Percentiles rank a stretch among this genome's conserved stretches.
Evolutionary conservation across 2,113 vertebrate genomes (phyloP).

Genomic region (Menidia beryllina): DNA sequence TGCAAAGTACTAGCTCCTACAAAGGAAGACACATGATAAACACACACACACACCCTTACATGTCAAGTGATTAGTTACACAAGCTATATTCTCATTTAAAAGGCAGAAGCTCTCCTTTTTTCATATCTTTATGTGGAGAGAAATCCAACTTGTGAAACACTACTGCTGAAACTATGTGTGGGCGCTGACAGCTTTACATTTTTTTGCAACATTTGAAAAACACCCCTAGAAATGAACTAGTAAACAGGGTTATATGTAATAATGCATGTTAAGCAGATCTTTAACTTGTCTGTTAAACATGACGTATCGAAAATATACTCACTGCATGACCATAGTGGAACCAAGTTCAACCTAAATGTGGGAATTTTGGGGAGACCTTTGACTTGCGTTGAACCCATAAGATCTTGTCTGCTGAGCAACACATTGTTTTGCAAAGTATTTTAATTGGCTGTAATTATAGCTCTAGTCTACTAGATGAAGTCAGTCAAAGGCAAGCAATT

Average conservation of each 20-base stretch:
- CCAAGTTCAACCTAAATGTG: constrained; percentile 14
- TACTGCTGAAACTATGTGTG: constrained; percentile 7
- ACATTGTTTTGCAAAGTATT: constrained; percentile 29
- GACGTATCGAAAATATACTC: not conserved
- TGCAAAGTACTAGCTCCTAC: constrained; percentile 40
- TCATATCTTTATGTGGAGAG: constrained; percentile 44
- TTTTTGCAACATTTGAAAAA: not conserved
- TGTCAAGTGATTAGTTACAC: constrained; percentile 69
- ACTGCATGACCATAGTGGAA: not conserved
- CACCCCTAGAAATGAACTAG: not conserved
- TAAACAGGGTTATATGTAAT: not conserved
- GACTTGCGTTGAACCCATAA: constrained; percentile 33
- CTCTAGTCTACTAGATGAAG: constrained; percentile 52
- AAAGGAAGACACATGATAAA: constrained; percentile 11
- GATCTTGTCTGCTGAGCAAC: constrained; percentile 35
- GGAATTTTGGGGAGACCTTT: constrained; percentile 15
- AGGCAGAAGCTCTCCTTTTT: constrained; percentile 69
- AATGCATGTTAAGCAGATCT: not conserved
- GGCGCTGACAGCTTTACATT: not conserved
- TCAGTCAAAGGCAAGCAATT: constrained; percentile 66
- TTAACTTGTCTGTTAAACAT: not conserved
- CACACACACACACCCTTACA: constrained; percentile 31
- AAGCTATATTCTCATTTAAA: constrained; percentile 39
- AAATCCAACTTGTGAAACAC: constrained; percentile 70
- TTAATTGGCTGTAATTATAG: constrained; percentile 67